These are phyloP conservation scores for Sebastes kiyomatsui DNA, from an alignment of 2,797 vertebrate species.

Conservation along the genomic window DNA sequence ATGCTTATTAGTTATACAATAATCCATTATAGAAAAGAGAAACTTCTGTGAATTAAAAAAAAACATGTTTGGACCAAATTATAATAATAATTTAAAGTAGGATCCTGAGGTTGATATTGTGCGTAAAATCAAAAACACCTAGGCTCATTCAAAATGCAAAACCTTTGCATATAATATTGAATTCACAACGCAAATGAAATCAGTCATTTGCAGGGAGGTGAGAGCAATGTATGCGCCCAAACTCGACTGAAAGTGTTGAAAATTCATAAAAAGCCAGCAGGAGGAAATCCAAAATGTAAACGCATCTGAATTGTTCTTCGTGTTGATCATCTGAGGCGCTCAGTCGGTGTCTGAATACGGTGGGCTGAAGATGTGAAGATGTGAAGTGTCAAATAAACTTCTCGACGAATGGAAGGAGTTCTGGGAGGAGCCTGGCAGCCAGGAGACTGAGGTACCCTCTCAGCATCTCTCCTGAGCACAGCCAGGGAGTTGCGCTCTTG, in stretches of 20 bases:
- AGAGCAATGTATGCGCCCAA: background rate
- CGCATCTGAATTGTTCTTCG: constrained; percentile 1
- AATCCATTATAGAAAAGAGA: background rate
- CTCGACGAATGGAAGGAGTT: constrained; percentile 75
- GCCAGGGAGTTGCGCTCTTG: constrained; percentile 57
- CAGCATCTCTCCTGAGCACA: constrained; percentile 72
- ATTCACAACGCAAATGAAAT: background rate
- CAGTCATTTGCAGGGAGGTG: background rate
- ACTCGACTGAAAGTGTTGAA: background rate
- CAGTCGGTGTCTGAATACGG: constrained; percentile 46
- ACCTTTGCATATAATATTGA: background rate
- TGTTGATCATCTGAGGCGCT: background rate
- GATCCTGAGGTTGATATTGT: background rate
- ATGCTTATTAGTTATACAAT: background rate
- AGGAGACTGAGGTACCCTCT: constrained; percentile 65
- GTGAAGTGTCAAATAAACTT: constrained; percentile 65
- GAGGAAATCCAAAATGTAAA: background rate
- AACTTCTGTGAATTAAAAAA: background rate
- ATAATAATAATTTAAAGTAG: background rate
- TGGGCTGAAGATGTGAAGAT: constrained; percentile 56
- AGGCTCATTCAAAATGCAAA: background rate
- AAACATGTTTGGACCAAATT: background rate
- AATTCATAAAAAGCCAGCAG: background rate
- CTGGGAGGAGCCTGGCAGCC: constrained; percentile 81
- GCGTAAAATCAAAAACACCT: background rate